These are phyloP conservation scores for Hypena proboscidalis DNA, from an alignment of 2,888 invertebrate species.

Conservation along the genomic window DNA sequence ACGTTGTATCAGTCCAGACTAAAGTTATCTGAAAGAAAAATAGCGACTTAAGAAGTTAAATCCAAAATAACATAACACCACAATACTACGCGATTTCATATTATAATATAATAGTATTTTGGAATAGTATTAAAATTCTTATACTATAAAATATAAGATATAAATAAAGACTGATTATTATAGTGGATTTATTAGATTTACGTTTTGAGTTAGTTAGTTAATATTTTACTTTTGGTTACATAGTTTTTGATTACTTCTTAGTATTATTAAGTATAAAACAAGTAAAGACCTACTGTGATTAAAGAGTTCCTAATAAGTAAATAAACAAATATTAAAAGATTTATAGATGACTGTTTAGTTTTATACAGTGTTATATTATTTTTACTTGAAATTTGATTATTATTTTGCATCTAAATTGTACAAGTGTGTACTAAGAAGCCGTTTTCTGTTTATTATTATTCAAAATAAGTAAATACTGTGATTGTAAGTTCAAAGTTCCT, in stretches of 20 bases:
- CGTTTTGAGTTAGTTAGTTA: neutral
- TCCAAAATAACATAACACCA: slow-evolving; percentile 2
- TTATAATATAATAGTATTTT: too few relatives aligned
- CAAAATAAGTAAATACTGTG: neutral
- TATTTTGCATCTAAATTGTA: neutral
- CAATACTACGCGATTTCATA: slow-evolving; percentile 1
- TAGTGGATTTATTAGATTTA: neutral
- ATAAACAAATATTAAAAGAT: slow-evolving; percentile 7
- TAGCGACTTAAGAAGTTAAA: slow-evolving; percentile 4
- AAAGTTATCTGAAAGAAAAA: slow-evolving; percentile 5
- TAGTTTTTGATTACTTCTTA: too few relatives aligned
- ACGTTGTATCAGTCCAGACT: slow-evolving; percentile 2
- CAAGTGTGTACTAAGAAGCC: slow-evolving; percentile 2
- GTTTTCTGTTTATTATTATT: slow-evolving; percentile 5
- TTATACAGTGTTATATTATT: slow-evolving; percentile 6
- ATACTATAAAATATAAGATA: too few relatives aligned
- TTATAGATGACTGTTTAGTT: slow-evolving; percentile 4
- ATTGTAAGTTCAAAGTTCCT: slow-evolving; percentile 9
- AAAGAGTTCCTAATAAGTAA: slow-evolving; percentile 1
- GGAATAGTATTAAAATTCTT: too few relatives aligned
- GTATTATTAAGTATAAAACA: too few relatives aligned
- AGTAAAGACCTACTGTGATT: too few relatives aligned
- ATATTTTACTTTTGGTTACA: slow-evolving; percentile 5
- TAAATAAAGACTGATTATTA: too few relatives aligned
- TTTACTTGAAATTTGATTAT: slow-evolving; percentile 19